Evolutionary conservation across 2,888 invertebrate genomes (phyloP), one percentile per base, ranked within the genome.

Genomic region (Heliconius sara): DNA sequence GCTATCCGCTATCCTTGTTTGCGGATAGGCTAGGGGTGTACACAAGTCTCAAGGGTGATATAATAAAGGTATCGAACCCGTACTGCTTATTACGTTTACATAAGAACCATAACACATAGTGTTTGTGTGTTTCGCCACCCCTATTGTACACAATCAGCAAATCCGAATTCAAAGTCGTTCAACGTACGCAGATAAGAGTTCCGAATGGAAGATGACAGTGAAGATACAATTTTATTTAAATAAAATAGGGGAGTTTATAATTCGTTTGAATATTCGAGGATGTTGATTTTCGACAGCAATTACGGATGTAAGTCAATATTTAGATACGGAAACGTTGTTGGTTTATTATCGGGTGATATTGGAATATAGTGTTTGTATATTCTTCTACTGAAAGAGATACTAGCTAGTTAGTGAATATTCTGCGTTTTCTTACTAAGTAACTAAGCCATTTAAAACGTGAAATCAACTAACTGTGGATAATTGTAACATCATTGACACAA

Each of bases 151-250:
- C 39, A 30, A 67, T 74, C 60, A 72, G 43, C 71, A 65, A 73
- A 80, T 76, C 76, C 78, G 79, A 63, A 80, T 79, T 47, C 67
- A 63, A 80, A 77, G 79, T 79, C 75, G 73, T 77, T 80, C 65
- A 52, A 79, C 70, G 63, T 79, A 74, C 57, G 43, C 77, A 70
- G 76, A 82, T 79, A 78, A 76, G 71, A 79, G 25, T 75, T 76
- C n/a, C 27, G 65, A 79, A 78, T 68, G 77, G 82, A 68, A 73
- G 77, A 82, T 76, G 43, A 34, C 72, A 52, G 43, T 71, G 47
- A 22, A 72, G 80, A 79, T 76, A 82, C 34, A 65, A 63, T 76
- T 71, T 68, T 65, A 76, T 67, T 75, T 73, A 43, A 77, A 76
- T 76, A 78, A 78, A 79, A 70, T 25, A 70, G 68, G 80, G 79